Evolutionary conservation across 2,888 invertebrate genomes (phyloP).

Genomic region (Chorisops tibialis): DNA sequence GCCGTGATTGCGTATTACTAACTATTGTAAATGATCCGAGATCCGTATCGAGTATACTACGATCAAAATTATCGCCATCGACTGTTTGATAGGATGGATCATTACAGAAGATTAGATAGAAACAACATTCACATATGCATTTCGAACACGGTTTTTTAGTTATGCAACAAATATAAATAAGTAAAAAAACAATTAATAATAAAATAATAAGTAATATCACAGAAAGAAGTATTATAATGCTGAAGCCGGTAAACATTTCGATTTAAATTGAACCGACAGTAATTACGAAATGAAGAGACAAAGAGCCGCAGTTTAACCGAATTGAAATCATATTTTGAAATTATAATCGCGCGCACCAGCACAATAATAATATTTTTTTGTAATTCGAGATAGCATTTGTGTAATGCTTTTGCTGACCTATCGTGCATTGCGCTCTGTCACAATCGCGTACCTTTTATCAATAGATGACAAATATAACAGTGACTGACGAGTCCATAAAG

Average conservation of each 20-base stretch:
- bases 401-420: too few species aligned
- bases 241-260: constrained; percentile 4
- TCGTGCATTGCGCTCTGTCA: too few species aligned
- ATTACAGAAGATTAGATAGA: constrained; percentile 13
- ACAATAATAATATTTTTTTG: too few species aligned
- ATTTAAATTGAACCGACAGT: too few species aligned
- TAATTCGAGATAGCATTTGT: too few species aligned
- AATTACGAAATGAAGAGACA: too few species aligned
- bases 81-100: constrained; percentile 22
- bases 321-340: too few species aligned
- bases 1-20: not conserved
- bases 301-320: too few species aligned
- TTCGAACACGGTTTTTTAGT: not conserved
- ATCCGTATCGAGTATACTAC: not conserved
- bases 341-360: too few species aligned
- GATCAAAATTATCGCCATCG: not conserved
- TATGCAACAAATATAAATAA: constrained; percentile 11
- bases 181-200: not conserved
- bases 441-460: too few species aligned
- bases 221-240: not conserved
- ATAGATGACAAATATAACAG: too few species aligned
- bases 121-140: constrained; percentile 1
- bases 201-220: not conserved
- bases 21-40: not conserved
- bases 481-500: too few species aligned